These are phyloP conservation scores for Phasianus colchicus DNA, from an alignment of 2,113 vertebrate species.

Conservation along the genomic window DNA sequence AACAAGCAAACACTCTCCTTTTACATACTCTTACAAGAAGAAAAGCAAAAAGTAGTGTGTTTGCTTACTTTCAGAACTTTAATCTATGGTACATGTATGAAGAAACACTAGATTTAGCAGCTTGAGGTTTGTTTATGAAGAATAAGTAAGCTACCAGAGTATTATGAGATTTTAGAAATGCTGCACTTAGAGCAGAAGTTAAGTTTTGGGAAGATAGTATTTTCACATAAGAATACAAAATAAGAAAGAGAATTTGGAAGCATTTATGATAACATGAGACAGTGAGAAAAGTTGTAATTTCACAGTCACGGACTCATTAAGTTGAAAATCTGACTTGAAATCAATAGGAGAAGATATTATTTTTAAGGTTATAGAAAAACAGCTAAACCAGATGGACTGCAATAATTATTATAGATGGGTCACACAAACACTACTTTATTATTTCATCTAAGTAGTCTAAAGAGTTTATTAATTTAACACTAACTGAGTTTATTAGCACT, in stretches of 20 bases:
- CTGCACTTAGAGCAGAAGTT: not conserved
- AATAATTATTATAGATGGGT: not conserved
- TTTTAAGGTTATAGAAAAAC: not conserved
- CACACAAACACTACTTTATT: not conserved
- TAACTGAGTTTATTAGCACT: not conserved
- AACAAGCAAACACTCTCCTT: not conserved
- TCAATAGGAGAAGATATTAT: not conserved
- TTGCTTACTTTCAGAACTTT: not conserved
- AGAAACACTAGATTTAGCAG: not conserved
- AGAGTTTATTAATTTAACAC: not conserved
- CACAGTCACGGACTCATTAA: not conserved
- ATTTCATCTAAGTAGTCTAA: not conserved
- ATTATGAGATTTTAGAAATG: not conserved
- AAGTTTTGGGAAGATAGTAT: not conserved
- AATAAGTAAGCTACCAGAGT: not conserved
- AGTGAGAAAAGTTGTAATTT: not conserved
- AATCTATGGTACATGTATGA: not conserved
- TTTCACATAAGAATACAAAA: not conserved
- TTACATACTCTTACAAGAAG: not conserved
- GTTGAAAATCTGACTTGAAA: not conserved
- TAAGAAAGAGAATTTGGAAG: not conserved
- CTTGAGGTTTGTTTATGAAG: not conserved
- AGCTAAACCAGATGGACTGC: fast-evolving
- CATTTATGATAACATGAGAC: not conserved
- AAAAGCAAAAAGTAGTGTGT: not conserved